These are phyloP conservation scores for Hypomecis atomaria DNA, from an alignment of 2,888 invertebrate genomes.

Conservation along the genomic window DNA sequence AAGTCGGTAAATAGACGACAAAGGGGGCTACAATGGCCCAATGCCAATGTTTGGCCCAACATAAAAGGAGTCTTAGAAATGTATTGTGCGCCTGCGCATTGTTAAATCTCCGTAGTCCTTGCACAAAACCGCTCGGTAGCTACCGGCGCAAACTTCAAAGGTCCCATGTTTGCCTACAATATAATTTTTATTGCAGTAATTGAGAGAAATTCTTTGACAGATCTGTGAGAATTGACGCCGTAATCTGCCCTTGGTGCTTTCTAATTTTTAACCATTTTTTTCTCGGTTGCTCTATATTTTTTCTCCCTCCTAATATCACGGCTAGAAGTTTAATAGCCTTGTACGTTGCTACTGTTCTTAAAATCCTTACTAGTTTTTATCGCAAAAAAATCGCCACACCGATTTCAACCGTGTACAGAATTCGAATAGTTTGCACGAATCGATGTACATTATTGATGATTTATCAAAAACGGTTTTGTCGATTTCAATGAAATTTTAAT, in stretches of 20 bases:
- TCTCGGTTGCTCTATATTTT: slow-evolving; percentile 27
- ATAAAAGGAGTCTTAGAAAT: slow-evolving; percentile 77
- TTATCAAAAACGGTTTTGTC: too few species aligned
- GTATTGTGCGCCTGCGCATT: slow-evolving; percentile 72
- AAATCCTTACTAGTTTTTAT: too few species aligned
- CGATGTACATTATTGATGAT: too few species aligned
- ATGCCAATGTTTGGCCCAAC: slow-evolving; percentile 82
- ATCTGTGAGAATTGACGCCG: slow-evolving; percentile 59
- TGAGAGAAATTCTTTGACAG: slow-evolving; percentile 63
- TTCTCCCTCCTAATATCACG: too few species aligned
- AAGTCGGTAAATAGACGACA: slow-evolving; percentile 82
- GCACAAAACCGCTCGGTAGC: slow-evolving; percentile 83
- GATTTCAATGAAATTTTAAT: too few species aligned
- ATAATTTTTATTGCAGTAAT: slow-evolving; percentile 83
- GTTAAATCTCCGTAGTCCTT: slow-evolving; percentile 59
- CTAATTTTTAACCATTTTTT: slow-evolving; percentile 63
- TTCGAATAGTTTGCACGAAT: too few species aligned
- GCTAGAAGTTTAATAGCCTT: too few species aligned
- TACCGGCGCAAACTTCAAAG: slow-evolving; percentile 71
- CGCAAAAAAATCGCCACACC: too few species aligned
- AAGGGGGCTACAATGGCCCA: slow-evolving; percentile 74
- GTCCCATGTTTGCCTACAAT: slow-evolving; percentile 74
- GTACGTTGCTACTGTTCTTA: too few species aligned
- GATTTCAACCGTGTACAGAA: too few species aligned
- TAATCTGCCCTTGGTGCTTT: slow-evolving; percentile 63